phyloP scores from a whole-genome alignment of 2,113 vertebrate genomes.

The Chaetura pelagica region DNA sequence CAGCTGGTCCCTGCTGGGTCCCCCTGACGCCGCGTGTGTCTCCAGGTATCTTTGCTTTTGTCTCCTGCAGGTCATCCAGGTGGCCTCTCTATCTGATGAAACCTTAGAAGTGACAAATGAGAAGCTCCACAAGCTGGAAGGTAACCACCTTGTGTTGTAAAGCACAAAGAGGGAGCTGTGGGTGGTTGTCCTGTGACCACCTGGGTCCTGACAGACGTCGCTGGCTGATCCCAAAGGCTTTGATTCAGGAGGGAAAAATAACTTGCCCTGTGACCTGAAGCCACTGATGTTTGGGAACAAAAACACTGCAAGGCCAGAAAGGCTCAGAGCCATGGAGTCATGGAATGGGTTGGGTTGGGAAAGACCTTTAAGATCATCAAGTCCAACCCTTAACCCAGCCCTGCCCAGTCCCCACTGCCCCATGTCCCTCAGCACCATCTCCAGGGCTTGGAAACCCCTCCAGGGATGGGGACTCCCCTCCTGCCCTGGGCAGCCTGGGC shows the following conservation, averaged over 20 bases:
- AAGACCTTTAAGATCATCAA: too few relatives aligned
- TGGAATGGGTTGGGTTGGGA: too few relatives aligned
- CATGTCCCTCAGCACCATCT: too few relatives aligned
- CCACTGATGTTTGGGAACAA: neutral
- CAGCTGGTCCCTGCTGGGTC: neutral
- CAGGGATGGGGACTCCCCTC: too few relatives aligned
- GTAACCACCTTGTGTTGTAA: slow-evolving; percentile 62
- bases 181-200: neutral
- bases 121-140: slow-evolving; percentile 80
- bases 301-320: neutral
- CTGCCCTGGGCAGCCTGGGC: too few relatives aligned
- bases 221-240: neutral
- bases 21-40: rapidly evolving
- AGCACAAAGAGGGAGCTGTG: neutral
- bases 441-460: too few relatives aligned
- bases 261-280: neutral
- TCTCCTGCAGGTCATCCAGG: slow-evolving; percentile 87
- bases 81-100: slow-evolving; percentile 89
- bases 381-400: too few relatives aligned
- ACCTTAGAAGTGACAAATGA: slow-evolving; percentile 75
- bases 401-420: too few relatives aligned
- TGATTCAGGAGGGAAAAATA: neutral
- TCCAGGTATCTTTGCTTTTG: neutral
- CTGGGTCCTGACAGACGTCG: neutral
- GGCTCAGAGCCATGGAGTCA: too few relatives aligned